phyloP scores from a whole-genome alignment of 1,140 invertebrate species.

The Dendroctonus valens region DNA sequence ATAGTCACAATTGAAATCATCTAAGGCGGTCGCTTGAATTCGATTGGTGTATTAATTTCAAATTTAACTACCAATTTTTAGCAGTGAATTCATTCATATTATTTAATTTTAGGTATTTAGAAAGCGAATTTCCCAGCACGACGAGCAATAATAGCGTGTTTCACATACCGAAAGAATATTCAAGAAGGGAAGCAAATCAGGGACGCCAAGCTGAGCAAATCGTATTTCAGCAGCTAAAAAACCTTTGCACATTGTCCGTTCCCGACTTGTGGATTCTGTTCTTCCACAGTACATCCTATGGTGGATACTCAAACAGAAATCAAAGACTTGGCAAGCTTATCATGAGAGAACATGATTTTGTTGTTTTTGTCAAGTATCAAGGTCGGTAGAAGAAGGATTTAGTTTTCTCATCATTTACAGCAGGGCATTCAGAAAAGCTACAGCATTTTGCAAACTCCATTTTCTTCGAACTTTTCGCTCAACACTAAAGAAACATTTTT shows the following conservation, averaged over 20 bases:
- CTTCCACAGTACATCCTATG: conserved; percentile 48
- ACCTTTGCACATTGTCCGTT: conserved; percentile 18
- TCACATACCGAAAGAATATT: conserved; percentile 43
- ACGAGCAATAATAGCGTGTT: conserved; percentile 33
- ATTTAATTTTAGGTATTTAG: conserved; percentile 41
- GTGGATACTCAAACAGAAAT: conserved; percentile 46
- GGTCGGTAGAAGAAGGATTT: conserved; percentile 19
- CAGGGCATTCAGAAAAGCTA: too few species aligned
- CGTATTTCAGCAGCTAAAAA: conserved; percentile 41
- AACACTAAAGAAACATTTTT: too few species aligned
- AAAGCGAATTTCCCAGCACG: conserved; percentile 44
- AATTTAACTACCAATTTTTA: neutral
- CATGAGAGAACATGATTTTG: conserved; percentile 50
- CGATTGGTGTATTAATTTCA: neutral
- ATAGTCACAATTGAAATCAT: neutral
- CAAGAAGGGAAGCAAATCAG: conserved; percentile 43
- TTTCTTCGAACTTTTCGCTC: too few species aligned
- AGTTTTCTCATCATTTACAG: neutral
- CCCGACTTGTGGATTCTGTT: conserved; percentile 44
- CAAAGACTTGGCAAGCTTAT: conserved; percentile 46
- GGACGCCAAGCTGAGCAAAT: conserved; percentile 44
- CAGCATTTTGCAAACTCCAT: too few species aligned
- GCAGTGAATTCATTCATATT: conserved; percentile 3
- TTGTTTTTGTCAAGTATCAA: conserved; percentile 45
- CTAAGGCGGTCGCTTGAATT: neutral